Base-by-base conservation (phyloP, 92 coral and sea anemone species). In the Montipora capitata region DNA sequence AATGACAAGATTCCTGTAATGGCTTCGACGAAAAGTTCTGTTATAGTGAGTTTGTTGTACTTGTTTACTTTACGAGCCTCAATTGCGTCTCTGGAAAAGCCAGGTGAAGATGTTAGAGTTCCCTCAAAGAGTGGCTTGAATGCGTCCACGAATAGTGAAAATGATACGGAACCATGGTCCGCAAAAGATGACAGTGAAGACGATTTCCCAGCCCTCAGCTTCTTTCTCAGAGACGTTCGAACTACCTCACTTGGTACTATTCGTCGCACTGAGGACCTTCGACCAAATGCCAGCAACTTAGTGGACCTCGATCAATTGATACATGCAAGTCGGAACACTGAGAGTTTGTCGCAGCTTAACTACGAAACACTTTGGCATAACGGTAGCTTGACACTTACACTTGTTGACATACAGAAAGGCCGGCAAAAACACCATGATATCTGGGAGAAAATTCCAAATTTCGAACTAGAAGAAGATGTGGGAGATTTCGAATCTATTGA, bases 291-390 rank as follows among this genome's bases (percentile, higher is more conserved):
- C 45, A 72, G 45, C 15, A 44, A 35, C 5, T 43, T 70, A 49
- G 18, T 83, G 40, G 43, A 83, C 48, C 35, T 72, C 39, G 87
- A 83, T 8, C 72, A 59, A 10, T 43, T 83, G 72, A 5, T 56
- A 11, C 18, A 72, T 20, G 87, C 67, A 27, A 44, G 63, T 3
- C 20, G 40, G 44, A 54, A 64, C 10, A 10, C 52, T 2, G 48
- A 68, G 3, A 76, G 75, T 74, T 10, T 62, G 15, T 69, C 77
- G 10, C 70, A 89, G 12, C 91, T 88, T 1, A 91, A 87, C 74
- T 91, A 91, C 72, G 98, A 93, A 75, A 93, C 93, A 14, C 76
- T 95, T 11, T 91, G 95, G 94, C 51, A 76, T 48, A 85, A 89
- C 74, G 96, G 93, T 13, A 63, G 79, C 12, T 62, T 72, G 10